Percentiles rank a stretch among this genome's conserved stretches.
These are phyloP conservation scores for Megathymus violae DNA, from an alignment of 1,140 invertebrate species.

Conservation along the genomic window DNA sequence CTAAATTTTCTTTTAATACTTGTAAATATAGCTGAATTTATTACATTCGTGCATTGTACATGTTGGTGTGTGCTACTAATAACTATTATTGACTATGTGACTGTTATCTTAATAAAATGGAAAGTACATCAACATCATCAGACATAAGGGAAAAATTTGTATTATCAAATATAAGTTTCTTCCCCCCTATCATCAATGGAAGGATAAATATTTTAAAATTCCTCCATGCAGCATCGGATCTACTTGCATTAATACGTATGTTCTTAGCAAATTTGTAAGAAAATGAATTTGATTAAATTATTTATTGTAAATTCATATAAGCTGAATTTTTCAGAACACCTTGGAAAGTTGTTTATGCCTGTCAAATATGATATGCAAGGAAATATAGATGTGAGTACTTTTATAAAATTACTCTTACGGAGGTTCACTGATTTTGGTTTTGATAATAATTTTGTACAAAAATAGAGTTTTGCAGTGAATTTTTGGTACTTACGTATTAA, in stretches of 20 bases:
- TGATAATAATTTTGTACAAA: too few relatives aligned
- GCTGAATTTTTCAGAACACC: slow-evolving; percentile 84
- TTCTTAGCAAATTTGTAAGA: too few relatives aligned
- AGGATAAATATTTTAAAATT: slow-evolving; percentile 86
- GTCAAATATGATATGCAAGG: slow-evolving; percentile 89
- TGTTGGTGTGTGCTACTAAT: not conserved
- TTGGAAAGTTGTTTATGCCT: slow-evolving; percentile 89
- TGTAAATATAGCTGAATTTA: not conserved
- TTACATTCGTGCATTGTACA: not conserved
- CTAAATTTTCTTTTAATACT: not conserved
- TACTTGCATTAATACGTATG: slow-evolving; percentile 86
- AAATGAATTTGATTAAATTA: too few relatives aligned
- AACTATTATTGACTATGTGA: slow-evolving; percentile 4
- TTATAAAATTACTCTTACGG: too few relatives aligned
- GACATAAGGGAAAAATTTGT: slow-evolving; percentile 41
- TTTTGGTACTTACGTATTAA: too few relatives aligned
- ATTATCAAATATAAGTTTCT: slow-evolving; percentile 67
- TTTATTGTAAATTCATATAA: slow-evolving; percentile 25
- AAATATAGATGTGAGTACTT: slow-evolving; percentile 87
- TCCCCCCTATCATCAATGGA: slow-evolving; percentile 79
- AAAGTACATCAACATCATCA: slow-evolving; percentile 39
- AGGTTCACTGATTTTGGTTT: too few relatives aligned
- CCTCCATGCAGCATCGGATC: slow-evolving; percentile 85
- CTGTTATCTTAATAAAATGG: slow-evolving; percentile 44
- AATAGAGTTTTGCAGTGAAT: too few relatives aligned